phyloP scores from a whole-genome alignment of 2,888 invertebrate genomes.

The Steinernema hermaphroditum region DNA sequence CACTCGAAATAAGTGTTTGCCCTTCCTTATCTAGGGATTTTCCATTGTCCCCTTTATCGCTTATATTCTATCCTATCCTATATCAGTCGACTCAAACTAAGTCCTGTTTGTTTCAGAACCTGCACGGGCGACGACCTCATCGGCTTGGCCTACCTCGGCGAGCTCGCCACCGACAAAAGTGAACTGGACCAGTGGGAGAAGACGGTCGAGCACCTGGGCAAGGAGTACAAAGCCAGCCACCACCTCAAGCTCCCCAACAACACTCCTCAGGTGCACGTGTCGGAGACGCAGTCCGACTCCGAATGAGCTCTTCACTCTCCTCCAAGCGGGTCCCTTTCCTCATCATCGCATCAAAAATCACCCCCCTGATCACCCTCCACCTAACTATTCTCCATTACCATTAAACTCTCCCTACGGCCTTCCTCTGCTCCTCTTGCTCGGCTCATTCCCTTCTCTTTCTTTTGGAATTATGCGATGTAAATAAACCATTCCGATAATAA shows the following conservation, averaged over 20 bases:
- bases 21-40: too few relatives aligned
- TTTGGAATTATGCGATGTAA: background rate
- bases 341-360: background rate
- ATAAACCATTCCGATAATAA: background rate
- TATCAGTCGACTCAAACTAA: too few relatives aligned
- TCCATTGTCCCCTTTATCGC: too few relatives aligned
- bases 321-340: slow-evolving; percentile 10
- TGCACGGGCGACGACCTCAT: slow-evolving; percentile 68
- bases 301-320: slow-evolving; percentile 30
- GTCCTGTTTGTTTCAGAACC: slow-evolving; percentile 48
- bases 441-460: slow-evolving; percentile 20
- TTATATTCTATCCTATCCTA: too few relatives aligned
- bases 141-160: slow-evolving; percentile 64
- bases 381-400: background rate
- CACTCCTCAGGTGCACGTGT: slow-evolving; percentile 49
- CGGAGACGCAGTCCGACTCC: slow-evolving; percentile 43
- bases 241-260: slow-evolving; percentile 54
- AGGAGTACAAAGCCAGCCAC: slow-evolving; percentile 66
- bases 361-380: too few relatives aligned
- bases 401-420: background rate
- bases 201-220: slow-evolving; percentile 66
- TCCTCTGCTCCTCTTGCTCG: background rate
- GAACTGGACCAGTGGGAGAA: slow-evolving; percentile 68
- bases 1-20: too few relatives aligned
- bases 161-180: slow-evolving; percentile 67